phyloP scores from a whole-genome alignment of 23 tunicate species.

The Styela plicata region DNA sequence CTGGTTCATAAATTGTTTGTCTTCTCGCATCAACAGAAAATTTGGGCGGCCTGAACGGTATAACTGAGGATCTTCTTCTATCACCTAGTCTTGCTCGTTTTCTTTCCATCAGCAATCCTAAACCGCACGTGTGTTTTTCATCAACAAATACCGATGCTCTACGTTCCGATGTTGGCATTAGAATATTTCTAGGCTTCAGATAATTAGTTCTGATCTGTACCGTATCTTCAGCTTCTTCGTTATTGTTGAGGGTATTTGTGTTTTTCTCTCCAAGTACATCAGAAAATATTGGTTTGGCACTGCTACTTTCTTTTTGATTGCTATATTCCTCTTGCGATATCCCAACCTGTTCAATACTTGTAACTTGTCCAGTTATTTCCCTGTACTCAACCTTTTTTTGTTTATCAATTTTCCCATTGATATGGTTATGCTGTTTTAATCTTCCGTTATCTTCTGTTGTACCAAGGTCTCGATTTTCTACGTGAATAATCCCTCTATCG shows the following conservation, averaged over 20 bases:
- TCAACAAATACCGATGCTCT: not conserved
- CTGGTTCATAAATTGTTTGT: slow-evolving; percentile 23
- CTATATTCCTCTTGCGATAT: not conserved
- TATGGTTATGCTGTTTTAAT: not conserved
- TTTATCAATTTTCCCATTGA: no score
- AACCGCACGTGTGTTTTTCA: not conserved
- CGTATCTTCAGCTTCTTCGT: not conserved
- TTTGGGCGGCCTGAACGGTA: slow-evolving; percentile 21
- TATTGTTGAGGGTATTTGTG: not conserved
- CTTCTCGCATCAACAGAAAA: slow-evolving; percentile 32
- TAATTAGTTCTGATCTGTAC: not conserved
- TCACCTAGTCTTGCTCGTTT: slow-evolving; percentile 36
- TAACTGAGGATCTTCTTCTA: slow-evolving; percentile 29
- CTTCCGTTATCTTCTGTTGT: not conserved
- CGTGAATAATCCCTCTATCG: no score
- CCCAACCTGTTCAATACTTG: not conserved
- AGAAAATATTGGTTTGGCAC: not conserved
- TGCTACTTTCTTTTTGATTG: not conserved
- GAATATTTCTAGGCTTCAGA: not conserved
- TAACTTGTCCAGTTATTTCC: not conserved
- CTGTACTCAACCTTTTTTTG: not conserved
- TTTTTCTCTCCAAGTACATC: not conserved
- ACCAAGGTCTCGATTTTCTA: not conserved
- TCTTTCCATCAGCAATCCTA: slow-evolving; percentile 23
- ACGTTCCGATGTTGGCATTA: not conserved